Conservation (phyloP, 2,113 vertebrate genomes). For the Trichechus manatus region DNA sequence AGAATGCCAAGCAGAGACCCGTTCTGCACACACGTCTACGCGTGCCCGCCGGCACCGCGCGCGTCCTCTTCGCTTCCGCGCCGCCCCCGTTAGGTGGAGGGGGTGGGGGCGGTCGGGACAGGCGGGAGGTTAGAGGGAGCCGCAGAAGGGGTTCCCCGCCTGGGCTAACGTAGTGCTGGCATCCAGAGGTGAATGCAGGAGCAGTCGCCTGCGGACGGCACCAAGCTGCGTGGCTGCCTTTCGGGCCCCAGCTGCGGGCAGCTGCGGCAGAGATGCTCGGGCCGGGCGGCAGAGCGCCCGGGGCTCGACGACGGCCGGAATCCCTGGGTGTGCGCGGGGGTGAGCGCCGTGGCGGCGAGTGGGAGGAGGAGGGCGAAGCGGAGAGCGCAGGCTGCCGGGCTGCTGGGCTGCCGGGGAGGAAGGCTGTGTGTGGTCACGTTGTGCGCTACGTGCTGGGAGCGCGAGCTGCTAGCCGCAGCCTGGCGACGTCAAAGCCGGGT, state of each 20-base stretch:
- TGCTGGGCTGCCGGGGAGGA: slow-evolving; percentile 49
- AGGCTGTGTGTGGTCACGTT: slow-evolving; percentile 92
- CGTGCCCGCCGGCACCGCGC: slow-evolving; percentile 70
- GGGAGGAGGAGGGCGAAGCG: slow-evolving; percentile 31
- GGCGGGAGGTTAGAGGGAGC: slow-evolving; percentile 62
- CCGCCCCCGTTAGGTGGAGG: slow-evolving; percentile 77
- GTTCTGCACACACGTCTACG: slow-evolving; percentile 65
- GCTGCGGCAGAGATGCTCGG: slow-evolving; percentile 6
- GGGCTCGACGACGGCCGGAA: slow-evolving; percentile 54
- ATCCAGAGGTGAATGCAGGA: slow-evolving; percentile 58
- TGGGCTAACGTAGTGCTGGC: slow-evolving; percentile 51
- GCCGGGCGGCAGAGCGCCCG: slow-evolving; percentile 4
- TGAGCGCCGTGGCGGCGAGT: slow-evolving; percentile 55
- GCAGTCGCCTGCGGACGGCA: slow-evolving; percentile 61
- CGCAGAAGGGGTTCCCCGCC: slow-evolving; percentile 70
- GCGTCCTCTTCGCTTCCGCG: slow-evolving; percentile 65
- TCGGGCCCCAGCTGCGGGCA: slow-evolving; percentile 26
- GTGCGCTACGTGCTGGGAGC: slow-evolving; percentile 92
- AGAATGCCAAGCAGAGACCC: neutral
- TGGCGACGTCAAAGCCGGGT: slow-evolving; percentile 89
- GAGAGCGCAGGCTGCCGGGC: slow-evolving; percentile 45
- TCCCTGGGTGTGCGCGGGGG: slow-evolving; percentile 45
- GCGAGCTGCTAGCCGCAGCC: slow-evolving; percentile 91
- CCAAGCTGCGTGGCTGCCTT: slow-evolving; percentile 24
- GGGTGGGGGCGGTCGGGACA: slow-evolving; percentile 59